Conservation (phyloP, 2,113 vertebrate species). For the Anhinga anhinga region DNA sequence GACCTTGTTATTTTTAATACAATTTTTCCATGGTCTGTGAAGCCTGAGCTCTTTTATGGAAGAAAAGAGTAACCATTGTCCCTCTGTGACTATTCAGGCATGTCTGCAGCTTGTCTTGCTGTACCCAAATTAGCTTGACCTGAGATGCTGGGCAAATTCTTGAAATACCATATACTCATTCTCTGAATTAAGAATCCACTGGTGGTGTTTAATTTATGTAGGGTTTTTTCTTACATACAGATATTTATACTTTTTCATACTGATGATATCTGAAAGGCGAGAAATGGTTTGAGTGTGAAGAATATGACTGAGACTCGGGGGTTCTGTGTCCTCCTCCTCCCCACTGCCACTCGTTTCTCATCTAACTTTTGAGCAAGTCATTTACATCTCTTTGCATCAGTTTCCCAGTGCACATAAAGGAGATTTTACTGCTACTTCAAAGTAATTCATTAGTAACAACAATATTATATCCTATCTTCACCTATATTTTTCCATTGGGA, state of each 20-base stretch:
- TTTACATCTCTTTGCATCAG: background rate
- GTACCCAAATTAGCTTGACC: slow-evolving; percentile 1
- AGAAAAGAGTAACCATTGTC: background rate
- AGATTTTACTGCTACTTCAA: background rate
- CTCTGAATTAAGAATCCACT: background rate
- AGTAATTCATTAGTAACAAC: background rate
- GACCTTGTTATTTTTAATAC: slow-evolving; percentile 27
- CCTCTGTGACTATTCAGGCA: slow-evolving; percentile 1
- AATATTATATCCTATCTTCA: background rate
- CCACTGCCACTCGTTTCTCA: background rate
- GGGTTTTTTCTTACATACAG: background rate
- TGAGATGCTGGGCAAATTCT: background rate
- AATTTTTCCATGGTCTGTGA: background rate
- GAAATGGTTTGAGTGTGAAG: background rate
- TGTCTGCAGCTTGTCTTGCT: slow-evolving; percentile 12
- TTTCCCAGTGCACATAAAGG: background rate
- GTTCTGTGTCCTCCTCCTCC: background rate
- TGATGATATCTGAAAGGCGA: background rate
- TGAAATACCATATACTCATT: background rate
- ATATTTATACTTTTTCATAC: background rate
- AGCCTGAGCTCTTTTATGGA: slow-evolving; percentile 12
- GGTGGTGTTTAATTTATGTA: background rate
- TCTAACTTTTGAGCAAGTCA: background rate
- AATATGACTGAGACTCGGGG: background rate
- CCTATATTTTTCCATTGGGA: background rate